Evolutionary conservation across 2,888 invertebrate species (phyloP), one percentile per base, ranked within the genome.

Genomic region (Sphaeridia pumilis): DNA sequence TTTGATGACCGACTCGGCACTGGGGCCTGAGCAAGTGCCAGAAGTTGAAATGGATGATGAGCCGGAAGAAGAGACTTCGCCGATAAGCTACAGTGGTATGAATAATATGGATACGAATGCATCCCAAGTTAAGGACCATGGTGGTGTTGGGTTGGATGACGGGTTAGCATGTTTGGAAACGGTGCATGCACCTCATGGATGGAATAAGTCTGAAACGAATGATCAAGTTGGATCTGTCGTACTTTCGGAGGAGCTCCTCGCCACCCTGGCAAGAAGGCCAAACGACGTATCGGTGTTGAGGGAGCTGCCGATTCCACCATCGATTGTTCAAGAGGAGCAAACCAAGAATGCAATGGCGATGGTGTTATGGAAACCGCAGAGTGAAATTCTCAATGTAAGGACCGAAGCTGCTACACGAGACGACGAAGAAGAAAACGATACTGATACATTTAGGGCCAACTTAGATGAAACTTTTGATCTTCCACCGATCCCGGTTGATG

Each of bases 241-340:
- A 48, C 53, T 60, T 49, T 57, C 56, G 45, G 46, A 58, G 50
- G 60, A 57, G 49, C 43, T 60, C 22, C 54, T 47, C 55, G 54
- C 46, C 42, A 46, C 55, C 35, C 52, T 58, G 27, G 31, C 43
- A 54, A 54, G 17, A 58, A 46, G 25, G 50, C 58, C 27, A 55
- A 56, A 47, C 52, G 38, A 46, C 20, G 46, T 36, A 36, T 51
- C 51, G 26, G 12, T 17, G 7, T 10, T 36, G 12, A 7, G 17
- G 38, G 54, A 48, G 41, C 50, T 48, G 48, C 54, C 50, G 20
- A 43, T 55, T 22, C 55, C 54, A 20, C 55, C 54, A 22, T 50
- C 46, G 12, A 31, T 35, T 31, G 38, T 60, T 12, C 36, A 44
- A 44, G 46, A 51, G 12, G 49, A 53, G 45, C 43, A 21, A 27